phyloP scores from a whole-genome alignment of 2,797 vertebrate species.

The Graptemys geographica region DNA sequence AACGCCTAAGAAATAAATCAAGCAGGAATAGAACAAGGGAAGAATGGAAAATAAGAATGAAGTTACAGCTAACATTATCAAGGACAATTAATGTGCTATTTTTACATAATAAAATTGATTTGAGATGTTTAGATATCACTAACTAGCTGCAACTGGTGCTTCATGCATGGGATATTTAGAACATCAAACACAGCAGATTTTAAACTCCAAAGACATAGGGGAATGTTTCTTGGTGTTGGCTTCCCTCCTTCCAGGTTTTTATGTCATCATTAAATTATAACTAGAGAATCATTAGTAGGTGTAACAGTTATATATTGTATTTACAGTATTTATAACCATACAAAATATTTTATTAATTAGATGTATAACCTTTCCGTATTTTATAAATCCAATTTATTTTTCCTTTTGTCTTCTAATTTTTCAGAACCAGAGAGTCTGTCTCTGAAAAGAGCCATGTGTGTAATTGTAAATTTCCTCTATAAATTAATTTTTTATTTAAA shows the following conservation, averaged over 20 bases:
- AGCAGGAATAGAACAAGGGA: neutral
- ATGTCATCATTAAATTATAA: neutral
- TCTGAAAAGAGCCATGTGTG: slow-evolving; percentile 43
- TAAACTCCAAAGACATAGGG: neutral
- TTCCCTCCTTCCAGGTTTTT: neutral
- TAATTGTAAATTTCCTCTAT: slow-evolving; percentile 65
- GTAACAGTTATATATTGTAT: neutral
- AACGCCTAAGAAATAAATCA: neutral
- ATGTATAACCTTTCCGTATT: neutral
- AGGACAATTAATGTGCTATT: neutral
- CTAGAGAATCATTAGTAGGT: neutral
- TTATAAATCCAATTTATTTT: neutral
- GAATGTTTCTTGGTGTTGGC: neutral
- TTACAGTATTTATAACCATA: neutral
- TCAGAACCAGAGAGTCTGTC: neutral
- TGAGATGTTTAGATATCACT: neutral
- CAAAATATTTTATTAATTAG: neutral
- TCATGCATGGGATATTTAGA: fast-evolving
- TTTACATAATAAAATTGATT: neutral
- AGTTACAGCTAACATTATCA: neutral
- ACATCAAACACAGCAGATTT: no score
- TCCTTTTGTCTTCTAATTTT: neutral
- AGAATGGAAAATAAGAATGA: neutral
- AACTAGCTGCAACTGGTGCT: neutral
- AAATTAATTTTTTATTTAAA: slow-evolving; percentile 53